A percentile compares a stretch with the other conserved stretches of the same genome.
These are phyloP conservation scores for Ceratoteleas bidentatus DNA, from an alignment of 1,140 invertebrate genomes.

Conservation along the genomic window DNA sequence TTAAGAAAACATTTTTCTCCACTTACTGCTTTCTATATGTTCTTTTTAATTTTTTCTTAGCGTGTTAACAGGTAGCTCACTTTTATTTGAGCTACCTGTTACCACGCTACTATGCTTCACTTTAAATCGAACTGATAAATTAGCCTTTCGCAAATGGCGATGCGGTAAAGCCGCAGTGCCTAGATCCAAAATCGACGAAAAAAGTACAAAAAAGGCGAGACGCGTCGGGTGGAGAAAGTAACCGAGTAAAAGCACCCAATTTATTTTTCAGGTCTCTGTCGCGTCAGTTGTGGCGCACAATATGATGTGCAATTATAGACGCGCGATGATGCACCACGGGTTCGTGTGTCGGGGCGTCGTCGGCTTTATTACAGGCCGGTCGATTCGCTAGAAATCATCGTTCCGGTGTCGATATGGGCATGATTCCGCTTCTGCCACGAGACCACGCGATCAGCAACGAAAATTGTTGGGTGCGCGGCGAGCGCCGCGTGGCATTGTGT, in stretches of 20 bases:
- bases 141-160: too few species aligned
- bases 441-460: constrained; percentile 47
- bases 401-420: constrained; percentile 58
- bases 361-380: constrained; percentile 48
- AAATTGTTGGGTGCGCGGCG: constrained; percentile 58
- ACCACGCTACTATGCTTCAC: too few species aligned
- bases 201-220: background rate
- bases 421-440: constrained; percentile 50
- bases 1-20: too few species aligned
- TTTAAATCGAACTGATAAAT: too few species aligned
- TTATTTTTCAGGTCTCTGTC: constrained; percentile 45
- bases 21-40: too few species aligned
- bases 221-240: constrained; percentile 4
- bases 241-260: constrained; percentile 14
- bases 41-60: too few species aligned
- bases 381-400: constrained; percentile 49
- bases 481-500: constrained; percentile 50
- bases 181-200: too few species aligned
- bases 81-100: too few species aligned
- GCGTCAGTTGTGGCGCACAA: constrained; percentile 56
- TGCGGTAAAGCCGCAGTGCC: too few species aligned
- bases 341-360: constrained; percentile 46
- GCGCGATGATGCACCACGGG: constrained; percentile 38
- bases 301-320: constrained; percentile 55
- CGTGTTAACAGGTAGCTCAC: too few species aligned